Base-by-base conservation (phyloP, 2,113 vertebrate species). In the Spheniscus mendiculus region DNA sequence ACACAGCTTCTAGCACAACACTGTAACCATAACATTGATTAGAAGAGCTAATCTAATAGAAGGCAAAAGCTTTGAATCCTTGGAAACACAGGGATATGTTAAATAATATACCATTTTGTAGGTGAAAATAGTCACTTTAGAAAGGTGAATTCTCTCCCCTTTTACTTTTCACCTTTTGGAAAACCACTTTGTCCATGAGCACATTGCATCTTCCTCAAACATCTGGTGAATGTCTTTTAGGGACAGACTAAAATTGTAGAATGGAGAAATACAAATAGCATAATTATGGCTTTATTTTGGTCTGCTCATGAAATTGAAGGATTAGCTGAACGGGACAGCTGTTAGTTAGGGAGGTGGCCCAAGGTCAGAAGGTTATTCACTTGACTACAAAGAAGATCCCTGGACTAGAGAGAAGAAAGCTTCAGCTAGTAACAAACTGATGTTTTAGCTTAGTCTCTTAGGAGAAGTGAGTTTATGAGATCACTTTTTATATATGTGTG, bases 211-310 rank as follows among this genome's bases (percentile, higher is more conserved):
- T 66, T 89, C 91, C 67, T 77, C 42, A 95, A 91, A 95, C 91
- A 93, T 97, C 93, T 96, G 94, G 66, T 0, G 6, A 59, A 65
- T 86, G 34, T 83, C 22, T 92, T 93, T 88, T 83, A 93, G 84
- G 66, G 89, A 89, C 14, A 58, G 29, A 66, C 87, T 93, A 94
- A 95, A 97, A 96, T 90, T 95, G 93, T 70, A 91, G 78, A 90
- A 96, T 6, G 13, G 77, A 85, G 81, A 95, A 93, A 91, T 94
- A 72, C 59, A 89, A 93, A 90, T 90, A 94, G 87, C 62, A 93
- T 96, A 97, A 97, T 97, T 96, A 96, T 62, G 73, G 93, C 32
- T 95, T 97, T 90, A 89, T 92, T 93, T 96, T 56, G 32, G 81
- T 93, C 82, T 2, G 3, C 38, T 95, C 87, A 49, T 86, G 84